phyloP scores from a whole-genome alignment of 2,888 invertebrate genomes.

The Morinoia aosen region DNA sequence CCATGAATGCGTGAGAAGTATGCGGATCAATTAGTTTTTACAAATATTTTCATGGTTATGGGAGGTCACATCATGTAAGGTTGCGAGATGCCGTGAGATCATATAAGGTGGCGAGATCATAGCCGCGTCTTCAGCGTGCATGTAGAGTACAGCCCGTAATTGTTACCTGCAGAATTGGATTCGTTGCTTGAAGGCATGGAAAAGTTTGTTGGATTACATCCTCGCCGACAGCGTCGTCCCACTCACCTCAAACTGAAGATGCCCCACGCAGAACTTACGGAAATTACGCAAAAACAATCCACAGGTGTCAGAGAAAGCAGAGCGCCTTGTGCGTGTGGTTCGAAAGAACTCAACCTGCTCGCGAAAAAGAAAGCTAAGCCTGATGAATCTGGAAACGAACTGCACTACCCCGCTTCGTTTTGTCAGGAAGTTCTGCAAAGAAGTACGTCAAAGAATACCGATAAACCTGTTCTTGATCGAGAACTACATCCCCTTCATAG shows the following conservation, averaged over 20 bases:
- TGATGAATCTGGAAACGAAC: background rate
- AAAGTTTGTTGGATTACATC: background rate
- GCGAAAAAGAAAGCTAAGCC: background rate
- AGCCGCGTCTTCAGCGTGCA: background rate
- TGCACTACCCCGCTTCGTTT: background rate
- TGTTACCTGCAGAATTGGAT: conserved; percentile 27
- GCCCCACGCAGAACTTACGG: background rate
- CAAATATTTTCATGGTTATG: too few relatives aligned
- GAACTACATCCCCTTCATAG: background rate
- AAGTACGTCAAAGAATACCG: background rate
- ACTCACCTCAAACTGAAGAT: conserved; percentile 34
- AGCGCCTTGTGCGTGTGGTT: background rate
- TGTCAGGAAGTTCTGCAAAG: background rate
- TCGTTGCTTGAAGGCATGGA: background rate
- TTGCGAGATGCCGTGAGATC: too few relatives aligned
- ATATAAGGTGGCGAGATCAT: too few relatives aligned
- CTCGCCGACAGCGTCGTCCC: background rate
- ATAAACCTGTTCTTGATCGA: background rate
- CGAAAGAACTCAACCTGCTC: background rate
- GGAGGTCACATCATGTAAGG: too few relatives aligned
- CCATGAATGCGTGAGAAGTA: too few relatives aligned
- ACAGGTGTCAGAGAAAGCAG: background rate
- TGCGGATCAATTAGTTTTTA: too few relatives aligned
- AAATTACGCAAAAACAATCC: background rate
- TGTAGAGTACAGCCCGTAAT: background rate